A percentile compares a stretch with the other conserved stretches of the same genome.
These are phyloP conservation scores for Unio delphinus DNA, from an alignment of 2,888 invertebrate species.

Conservation along the genomic window DNA sequence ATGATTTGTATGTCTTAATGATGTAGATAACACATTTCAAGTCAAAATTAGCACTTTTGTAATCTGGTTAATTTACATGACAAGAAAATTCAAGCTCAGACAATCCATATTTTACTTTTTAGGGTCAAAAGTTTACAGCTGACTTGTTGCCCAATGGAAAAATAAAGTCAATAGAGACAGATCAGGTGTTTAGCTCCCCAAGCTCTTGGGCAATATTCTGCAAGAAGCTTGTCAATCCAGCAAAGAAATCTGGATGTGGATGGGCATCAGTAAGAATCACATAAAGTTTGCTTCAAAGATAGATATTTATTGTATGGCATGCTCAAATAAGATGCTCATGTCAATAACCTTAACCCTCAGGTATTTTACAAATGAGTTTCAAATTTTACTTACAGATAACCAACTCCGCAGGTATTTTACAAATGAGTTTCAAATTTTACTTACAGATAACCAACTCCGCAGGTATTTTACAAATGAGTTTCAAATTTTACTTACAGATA, in stretches of 20 bases:
- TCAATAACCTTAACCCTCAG: no score
- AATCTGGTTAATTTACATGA: background rate
- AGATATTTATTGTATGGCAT: no score
- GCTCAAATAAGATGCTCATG: no score
- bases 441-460: no score
- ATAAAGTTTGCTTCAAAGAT: background rate
- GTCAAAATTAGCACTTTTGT: background rate
- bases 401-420: no score
- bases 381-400: no score
- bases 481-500: no score
- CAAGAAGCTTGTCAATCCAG: conserved; percentile 90
- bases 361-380: no score
- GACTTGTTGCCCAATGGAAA: conserved; percentile 89
- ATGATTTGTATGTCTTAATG: no score
- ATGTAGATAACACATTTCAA: no score
- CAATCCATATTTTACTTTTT: conserved; percentile 11
- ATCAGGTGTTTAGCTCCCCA: conserved; percentile 89
- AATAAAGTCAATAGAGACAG: conserved; percentile 88
- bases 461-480: no score
- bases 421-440: no score
- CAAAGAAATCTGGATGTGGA: conserved; percentile 92
- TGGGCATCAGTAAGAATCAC: conserved; percentile 87
- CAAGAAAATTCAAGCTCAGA: background rate
- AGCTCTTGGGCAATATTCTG: conserved; percentile 95
- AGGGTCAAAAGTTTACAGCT: conserved; percentile 92